Conservation (phyloP, 2,888 invertebrate genomes). For the Lingula anatina region DNA sequence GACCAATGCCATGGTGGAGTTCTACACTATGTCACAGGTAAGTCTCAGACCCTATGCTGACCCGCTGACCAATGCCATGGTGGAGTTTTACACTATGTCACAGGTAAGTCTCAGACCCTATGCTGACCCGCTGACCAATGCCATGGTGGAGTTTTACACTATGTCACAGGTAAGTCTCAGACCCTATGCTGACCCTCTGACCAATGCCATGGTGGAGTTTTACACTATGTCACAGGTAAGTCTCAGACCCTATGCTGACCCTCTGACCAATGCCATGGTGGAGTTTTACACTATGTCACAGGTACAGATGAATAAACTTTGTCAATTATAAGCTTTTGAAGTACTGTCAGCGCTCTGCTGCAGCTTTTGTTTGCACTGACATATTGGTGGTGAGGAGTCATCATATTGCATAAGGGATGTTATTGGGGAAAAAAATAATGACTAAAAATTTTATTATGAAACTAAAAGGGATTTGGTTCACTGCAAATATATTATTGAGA, state of each 20-base stretch:
- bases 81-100: slow-evolving; percentile 92
- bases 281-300: slow-evolving; percentile 95
- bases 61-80: slow-evolving; percentile 97
- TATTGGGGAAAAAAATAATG: too few relatives aligned
- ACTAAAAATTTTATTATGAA: too few relatives aligned
- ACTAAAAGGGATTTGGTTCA: too few relatives aligned
- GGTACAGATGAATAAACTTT: too few relatives aligned
- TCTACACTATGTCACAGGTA: slow-evolving; percentile 87
- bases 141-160: slow-evolving; percentile 98
- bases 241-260: slow-evolving; percentile 88
- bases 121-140: slow-evolving; percentile 93
- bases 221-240: slow-evolving; percentile 87
- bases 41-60: slow-evolving; percentile 84
- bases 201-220: slow-evolving; percentile 98
- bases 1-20: slow-evolving; percentile 98
- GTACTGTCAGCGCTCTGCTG: too few relatives aligned
- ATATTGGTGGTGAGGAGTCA: too few relatives aligned
- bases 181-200: slow-evolving; percentile 91
- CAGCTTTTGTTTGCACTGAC: too few relatives aligned
- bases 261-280: slow-evolving; percentile 98
- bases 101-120: slow-evolving; percentile 83
- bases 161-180: slow-evolving; percentile 82
- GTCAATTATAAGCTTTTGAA: too few relatives aligned
- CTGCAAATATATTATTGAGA: too few relatives aligned
- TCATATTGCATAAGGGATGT: too few relatives aligned